Evolutionary conservation across 2,797 vertebrate genomes (phyloP), one percentile per base, ranked within the genome.

Genomic region (Coregonus ussuriensis): DNA sequence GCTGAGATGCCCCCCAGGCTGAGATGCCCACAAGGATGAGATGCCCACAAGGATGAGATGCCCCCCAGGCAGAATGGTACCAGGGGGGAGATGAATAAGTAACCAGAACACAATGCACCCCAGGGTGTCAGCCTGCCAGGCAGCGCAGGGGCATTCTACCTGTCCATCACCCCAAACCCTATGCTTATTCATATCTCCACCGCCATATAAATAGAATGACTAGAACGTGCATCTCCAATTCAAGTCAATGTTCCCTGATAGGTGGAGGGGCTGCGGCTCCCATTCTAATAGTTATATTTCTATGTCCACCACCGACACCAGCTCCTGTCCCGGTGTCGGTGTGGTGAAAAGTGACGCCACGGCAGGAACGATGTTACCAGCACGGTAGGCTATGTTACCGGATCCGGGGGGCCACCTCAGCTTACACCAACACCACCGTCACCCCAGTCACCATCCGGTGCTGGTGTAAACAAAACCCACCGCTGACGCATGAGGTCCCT

Each of bases 101-200:
- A 86, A 93, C 91, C 88, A 87, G 91, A 92, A 92, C 90, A 93
- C 88, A 88, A 85, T 88, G 90, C 91, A 89, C 90, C 90, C 88
- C 86, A 82, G 86, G 89, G 89, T 89, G 86, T 80, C 78, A 73
- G 81, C 75, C 77, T 72, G 81, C 74, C 79, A 67, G 81, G 79
- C 79, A 71, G 41, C 2, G 14, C 70, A 47, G 41, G 69, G 76
- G 77, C 84, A 68, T 76, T 82, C 82, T 76, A 82, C 88, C 76
- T 71, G 6, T 87, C 85, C 86, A 83, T 86, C 77, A 79, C 31
- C 75, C 75, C 81, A 76, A 84, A 88, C 74, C 81, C 51, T 82
- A 75, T 47, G 67, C 35, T 54, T 71, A 59, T 84, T 88, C 89
- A 85, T 77, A 31, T 65, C 35, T 52, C 51, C n/a, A 9, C 56